These are phyloP conservation scores for Phalacrocorax carbo DNA, from an alignment of 2,113 vertebrate genomes.

Conservation along the genomic window DNA sequence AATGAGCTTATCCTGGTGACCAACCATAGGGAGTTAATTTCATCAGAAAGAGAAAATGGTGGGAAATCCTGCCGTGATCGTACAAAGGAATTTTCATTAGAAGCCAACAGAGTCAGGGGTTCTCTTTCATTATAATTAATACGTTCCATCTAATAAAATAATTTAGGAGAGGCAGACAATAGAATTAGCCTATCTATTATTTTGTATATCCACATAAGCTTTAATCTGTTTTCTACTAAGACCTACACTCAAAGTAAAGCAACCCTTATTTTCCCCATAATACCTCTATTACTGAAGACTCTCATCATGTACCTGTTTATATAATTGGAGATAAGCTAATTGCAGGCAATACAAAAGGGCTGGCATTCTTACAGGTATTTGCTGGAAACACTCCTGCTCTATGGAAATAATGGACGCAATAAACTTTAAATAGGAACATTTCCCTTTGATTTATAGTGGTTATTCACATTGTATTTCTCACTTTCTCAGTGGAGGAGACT, in stretches of 20 bases:
- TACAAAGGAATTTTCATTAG: conserved; percentile 81
- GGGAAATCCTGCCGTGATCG: conserved; percentile 71
- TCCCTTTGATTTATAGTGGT: neutral
- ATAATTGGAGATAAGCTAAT: conserved; percentile 71
- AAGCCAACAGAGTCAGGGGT: conserved; percentile 69
- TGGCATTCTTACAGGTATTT: conserved; percentile 54
- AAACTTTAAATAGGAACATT: conserved; percentile 14
- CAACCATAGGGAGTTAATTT: conserved; percentile 80
- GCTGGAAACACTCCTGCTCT: neutral
- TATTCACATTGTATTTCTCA: neutral
- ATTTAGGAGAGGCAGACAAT: conserved; percentile 73
- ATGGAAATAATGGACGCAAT: conserved; percentile 12
- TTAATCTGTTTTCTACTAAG: conserved; percentile 69
- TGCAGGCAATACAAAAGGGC: conserved; percentile 64
- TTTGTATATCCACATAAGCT: conserved; percentile 64
- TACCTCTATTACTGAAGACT: conserved; percentile 29
- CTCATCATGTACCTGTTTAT: conserved; percentile 62
- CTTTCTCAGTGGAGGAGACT: neutral
- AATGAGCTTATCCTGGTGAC: conserved; percentile 79
- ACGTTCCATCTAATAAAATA: conserved; percentile 77
- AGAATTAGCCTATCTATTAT: conserved; percentile 67
- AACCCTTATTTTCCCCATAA: conserved; percentile 69
- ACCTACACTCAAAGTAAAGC: conserved; percentile 64
- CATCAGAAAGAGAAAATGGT: conserved; percentile 75
- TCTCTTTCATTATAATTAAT: conserved; percentile 77